Evolutionary conservation across 2,113 vertebrate genomes (phyloP).

Genomic region (Tetrao urogallus): DNA sequence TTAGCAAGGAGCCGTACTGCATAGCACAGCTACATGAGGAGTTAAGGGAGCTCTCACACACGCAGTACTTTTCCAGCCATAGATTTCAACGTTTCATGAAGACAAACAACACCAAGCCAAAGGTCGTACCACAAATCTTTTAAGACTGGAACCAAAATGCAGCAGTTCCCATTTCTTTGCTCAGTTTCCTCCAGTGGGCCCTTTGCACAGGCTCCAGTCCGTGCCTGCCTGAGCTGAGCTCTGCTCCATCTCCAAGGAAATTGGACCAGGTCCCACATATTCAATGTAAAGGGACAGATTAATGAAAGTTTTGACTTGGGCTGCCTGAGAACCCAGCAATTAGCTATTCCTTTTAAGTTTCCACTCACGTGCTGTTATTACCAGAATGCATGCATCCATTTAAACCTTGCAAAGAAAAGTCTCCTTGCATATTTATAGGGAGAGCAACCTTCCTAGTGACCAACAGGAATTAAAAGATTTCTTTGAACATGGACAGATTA

Average conservation of each 20-base stretch:
- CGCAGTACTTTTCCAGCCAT: too few species aligned
- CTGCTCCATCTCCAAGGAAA: background rate
- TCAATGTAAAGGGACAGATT: background rate
- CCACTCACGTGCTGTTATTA: background rate
- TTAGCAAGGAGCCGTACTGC: background rate
- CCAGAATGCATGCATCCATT: background rate
- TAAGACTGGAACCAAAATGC: background rate
- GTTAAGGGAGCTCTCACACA: background rate
- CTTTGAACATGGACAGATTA: background rate
- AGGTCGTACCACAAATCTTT: background rate
- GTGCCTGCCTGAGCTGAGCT: rapidly evolving
- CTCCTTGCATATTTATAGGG: background rate
- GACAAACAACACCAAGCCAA: too few species aligned
- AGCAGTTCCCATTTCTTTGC: background rate
- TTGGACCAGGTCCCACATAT: rapidly evolving
- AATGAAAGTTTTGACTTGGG: background rate
- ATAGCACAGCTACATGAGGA: rapidly evolving
- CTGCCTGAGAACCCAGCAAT: background rate
- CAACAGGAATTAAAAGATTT: background rate
- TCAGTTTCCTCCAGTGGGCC: rapidly evolving
- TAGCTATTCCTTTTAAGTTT: background rate
- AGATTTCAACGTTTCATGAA: too few species aligned
- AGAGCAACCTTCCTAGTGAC: background rate
- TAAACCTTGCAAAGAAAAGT: background rate
- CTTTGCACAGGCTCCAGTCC: background rate